phyloP scores from a whole-genome alignment of 2,888 invertebrate genomes.

The Acanthopleura granulata region DNA sequence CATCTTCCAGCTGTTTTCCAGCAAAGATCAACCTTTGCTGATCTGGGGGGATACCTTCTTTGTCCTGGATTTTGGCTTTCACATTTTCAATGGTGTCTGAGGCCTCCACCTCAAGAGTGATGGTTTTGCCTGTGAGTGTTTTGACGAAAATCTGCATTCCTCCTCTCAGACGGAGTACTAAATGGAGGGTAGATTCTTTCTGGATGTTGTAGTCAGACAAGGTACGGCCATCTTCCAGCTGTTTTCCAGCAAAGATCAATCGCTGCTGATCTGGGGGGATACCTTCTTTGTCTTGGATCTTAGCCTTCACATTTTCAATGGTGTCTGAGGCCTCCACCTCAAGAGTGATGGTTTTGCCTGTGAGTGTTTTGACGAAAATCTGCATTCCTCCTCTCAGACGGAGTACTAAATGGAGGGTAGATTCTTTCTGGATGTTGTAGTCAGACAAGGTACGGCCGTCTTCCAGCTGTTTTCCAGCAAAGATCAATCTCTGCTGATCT shows the following conservation, averaged over 20 bases:
- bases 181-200: conserved; percentile 12
- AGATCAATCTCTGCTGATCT: conserved; percentile 18
- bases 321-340: conserved; percentile 14
- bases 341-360: conserved; percentile 8
- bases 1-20: conserved; percentile 15
- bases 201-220: conserved; percentile 17
- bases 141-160: conserved; percentile 17
- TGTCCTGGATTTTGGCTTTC: conserved; percentile 16
- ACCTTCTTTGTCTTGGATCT: conserved; percentile 13
- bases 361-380: conserved; percentile 15
- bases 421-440: conserved; percentile 18
- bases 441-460: conserved; percentile 10
- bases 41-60: conserved; percentile 16
- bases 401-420: conserved; percentile 8
- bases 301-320: conserved; percentile 8
- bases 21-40: conserved; percentile 16
- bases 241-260: conserved; percentile 17
- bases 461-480: conserved; percentile 14
- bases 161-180: conserved; percentile 9
- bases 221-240: conserved; percentile 16
- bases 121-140: conserved; percentile 11
- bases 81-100: conserved; percentile 16
- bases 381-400: conserved; percentile 16
- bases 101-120: conserved; percentile 6
- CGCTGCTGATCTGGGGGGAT: conserved; percentile 15